A percentile compares a stretch with the other conserved stretches of the same genome.
These are phyloP conservation scores for Drosophila auraria DNA, from an alignment of 1,140 invertebrate species.

Conservation along the genomic window DNA sequence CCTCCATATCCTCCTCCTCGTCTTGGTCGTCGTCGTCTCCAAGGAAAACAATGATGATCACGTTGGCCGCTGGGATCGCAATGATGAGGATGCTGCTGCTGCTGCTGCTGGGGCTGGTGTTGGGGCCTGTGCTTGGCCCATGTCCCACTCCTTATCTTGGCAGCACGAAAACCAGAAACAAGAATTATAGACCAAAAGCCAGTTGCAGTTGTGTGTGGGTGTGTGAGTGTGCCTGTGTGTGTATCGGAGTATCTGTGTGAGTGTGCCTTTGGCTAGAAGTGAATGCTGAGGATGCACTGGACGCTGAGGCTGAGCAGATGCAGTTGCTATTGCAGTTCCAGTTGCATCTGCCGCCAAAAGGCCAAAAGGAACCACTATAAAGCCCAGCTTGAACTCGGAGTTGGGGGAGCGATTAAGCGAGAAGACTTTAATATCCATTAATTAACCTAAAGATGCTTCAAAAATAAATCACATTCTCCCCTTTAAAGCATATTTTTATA, in stretches of 20 bases:
- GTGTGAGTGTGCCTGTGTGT: constrained; percentile 24
- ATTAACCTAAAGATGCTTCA: constrained; percentile 12
- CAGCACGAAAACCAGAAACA: constrained; percentile 78
- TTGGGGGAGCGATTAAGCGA: constrained; percentile 13
- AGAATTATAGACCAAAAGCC: constrained; percentile 82
- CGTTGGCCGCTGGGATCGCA: constrained; percentile 33
- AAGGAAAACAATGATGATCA: constrained; percentile 25
- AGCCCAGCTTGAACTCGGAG: not conserved
- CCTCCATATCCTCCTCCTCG: not conserved
- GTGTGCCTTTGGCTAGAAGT: constrained; percentile 61
- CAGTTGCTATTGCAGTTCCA: constrained; percentile 52
- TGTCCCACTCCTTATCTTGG: constrained; percentile 74
- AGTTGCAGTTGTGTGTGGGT: constrained; percentile 60
- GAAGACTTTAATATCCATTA: constrained; percentile 15
- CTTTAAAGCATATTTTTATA: no score
- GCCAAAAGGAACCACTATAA: constrained; percentile 21
- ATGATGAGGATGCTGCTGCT: constrained; percentile 51
- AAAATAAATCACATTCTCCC: constrained; percentile 16
- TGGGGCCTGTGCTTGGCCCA: constrained; percentile 23
- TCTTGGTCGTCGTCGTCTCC: constrained; percentile 2
- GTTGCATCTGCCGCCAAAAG: constrained; percentile 59
- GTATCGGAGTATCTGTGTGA: constrained; percentile 39
- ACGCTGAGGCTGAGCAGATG: constrained; percentile 52
- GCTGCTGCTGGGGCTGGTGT: constrained; percentile 20
- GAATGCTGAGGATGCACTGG: constrained; percentile 43